Percentiles rank a stretch among this genome's conserved stretches.
These are phyloP conservation scores for Triplophysa rosa DNA, from an alignment of 2,113 vertebrate species.

Conservation along the genomic window DNA sequence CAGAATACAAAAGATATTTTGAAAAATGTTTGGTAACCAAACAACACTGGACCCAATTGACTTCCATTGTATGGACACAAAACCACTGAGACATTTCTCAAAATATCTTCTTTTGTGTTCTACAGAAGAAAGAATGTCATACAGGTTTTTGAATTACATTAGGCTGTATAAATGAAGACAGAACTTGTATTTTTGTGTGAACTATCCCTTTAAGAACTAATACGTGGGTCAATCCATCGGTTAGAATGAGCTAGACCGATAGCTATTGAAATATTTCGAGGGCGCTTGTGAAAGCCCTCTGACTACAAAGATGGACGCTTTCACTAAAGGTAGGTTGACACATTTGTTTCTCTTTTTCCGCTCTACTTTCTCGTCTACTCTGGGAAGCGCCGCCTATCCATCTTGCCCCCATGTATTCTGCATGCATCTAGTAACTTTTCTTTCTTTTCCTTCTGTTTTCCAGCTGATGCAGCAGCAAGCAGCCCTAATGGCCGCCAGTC, in stretches of 20 bases:
- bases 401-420: conserved; percentile 66
- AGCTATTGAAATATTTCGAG: conserved; percentile 71
- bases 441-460: conserved; percentile 60
- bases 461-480: conserved; percentile 99
- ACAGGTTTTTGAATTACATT: too few species aligned
- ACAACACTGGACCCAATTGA: too few species aligned
- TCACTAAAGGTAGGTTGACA: conserved; percentile 79
- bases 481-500: conserved; percentile 92
- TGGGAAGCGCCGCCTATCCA: conserved; percentile 70
- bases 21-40: too few species aligned
- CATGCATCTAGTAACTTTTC: conserved; percentile 61
- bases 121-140: too few species aligned
- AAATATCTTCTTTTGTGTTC: too few species aligned
- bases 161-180: too few species aligned
- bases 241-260: conserved; percentile 58
- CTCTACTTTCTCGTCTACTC: conserved; percentile 71
- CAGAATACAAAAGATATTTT: too few species aligned
- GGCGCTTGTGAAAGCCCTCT: conserved; percentile 72
- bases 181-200: conserved; percentile 10
- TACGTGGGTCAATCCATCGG: conserved; percentile 36
- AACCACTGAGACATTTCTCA: too few species aligned
- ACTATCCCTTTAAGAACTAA: conserved; percentile 59
- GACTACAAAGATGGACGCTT: conserved; percentile 70
- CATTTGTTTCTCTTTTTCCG: conserved; percentile 71
- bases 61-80: too few species aligned